phyloP scores from a whole-genome alignment of 2,797 vertebrate species.

The Cyprinella venusta region DNA sequence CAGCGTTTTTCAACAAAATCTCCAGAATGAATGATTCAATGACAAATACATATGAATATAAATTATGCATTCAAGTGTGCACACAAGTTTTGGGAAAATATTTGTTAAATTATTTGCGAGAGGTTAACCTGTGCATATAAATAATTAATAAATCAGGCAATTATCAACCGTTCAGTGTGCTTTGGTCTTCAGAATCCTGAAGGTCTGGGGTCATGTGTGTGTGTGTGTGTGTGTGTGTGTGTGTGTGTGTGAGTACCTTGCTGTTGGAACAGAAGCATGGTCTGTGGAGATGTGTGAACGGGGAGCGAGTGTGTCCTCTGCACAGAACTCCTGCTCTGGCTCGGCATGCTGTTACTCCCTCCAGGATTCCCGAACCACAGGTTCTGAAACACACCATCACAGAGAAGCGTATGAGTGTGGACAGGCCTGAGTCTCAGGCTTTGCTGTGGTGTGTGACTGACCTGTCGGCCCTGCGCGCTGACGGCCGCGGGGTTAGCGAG shows the following conservation, averaged over 20 bases:
- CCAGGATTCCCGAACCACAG: slow-evolving; percentile 95
- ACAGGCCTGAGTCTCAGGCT: too few relatives aligned
- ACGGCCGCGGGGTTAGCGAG: slow-evolving; percentile 84
- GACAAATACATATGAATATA: too few relatives aligned
- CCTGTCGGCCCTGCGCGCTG: slow-evolving; percentile 89
- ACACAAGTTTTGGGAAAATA: too few relatives aligned
- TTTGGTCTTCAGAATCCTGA: too few relatives aligned
- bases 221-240: slow-evolving; percentile 9
- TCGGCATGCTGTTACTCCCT: slow-evolving; percentile 95
- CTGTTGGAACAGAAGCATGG: slow-evolving; percentile 94
- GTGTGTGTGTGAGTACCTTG: slow-evolving; percentile 77
- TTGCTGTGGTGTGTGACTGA: slow-evolving; percentile 52
- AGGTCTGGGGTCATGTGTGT: neutral
- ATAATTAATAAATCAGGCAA: too few relatives aligned
- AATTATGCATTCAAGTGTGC: too few relatives aligned
- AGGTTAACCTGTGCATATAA: too few relatives aligned
- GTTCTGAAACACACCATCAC: slow-evolving; percentile 73
- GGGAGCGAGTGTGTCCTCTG: slow-evolving; percentile 94
- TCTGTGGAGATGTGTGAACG: slow-evolving; percentile 93
- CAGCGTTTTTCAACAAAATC: too few relatives aligned
- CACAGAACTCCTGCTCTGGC: slow-evolving; percentile 93
- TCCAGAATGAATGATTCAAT: too few relatives aligned
- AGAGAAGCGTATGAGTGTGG: too few relatives aligned
- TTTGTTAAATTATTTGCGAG: too few relatives aligned
- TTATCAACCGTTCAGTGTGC: too few relatives aligned